Evolutionary conservation across 2,888 invertebrate species (phyloP).

Genomic region (Megaustenia siamemsis): DNA sequence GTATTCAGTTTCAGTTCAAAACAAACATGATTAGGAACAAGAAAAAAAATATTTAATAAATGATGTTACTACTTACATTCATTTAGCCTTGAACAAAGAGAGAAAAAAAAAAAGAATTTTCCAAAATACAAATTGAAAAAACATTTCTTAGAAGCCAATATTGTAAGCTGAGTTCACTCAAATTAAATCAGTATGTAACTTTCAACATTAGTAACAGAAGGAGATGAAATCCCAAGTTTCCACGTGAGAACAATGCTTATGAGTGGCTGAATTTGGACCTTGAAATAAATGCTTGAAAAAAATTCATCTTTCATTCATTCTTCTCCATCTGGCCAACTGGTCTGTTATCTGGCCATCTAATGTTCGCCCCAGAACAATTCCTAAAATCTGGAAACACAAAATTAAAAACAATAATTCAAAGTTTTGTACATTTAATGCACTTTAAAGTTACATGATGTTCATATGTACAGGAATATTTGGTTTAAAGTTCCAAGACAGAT

Average conservation of each 20-base stretch:
- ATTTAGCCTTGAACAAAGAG: neutral
- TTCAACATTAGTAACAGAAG: too few species aligned
- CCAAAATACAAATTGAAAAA: neutral
- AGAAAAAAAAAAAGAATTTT: neutral
- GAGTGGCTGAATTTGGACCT: neutral
- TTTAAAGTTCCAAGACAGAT: too few species aligned
- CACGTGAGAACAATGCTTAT: neutral
- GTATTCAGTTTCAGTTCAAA: too few species aligned
- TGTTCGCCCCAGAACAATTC: conserved; percentile 51
- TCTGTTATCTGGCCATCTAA: conserved; percentile 55
- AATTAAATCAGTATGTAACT: too few species aligned
- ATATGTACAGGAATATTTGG: neutral
- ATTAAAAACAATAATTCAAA: neutral
- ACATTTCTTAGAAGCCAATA: neutral
- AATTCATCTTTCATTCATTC: conserved; percentile 35
- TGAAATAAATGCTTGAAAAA: neutral
- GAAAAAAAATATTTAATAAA: too few species aligned
- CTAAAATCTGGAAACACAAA: conserved; percentile 48
- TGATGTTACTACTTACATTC: too few species aligned
- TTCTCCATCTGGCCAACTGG: conserved; percentile 52
- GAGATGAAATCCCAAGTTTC: too few species aligned
- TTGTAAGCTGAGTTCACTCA: too few species aligned
- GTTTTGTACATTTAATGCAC: too few species aligned
- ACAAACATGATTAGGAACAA: too few species aligned
- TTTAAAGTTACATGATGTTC: neutral